phyloP scores from a whole-genome alignment of 2,797 vertebrate species.

The Dendrocincla tyrannina region DNA sequence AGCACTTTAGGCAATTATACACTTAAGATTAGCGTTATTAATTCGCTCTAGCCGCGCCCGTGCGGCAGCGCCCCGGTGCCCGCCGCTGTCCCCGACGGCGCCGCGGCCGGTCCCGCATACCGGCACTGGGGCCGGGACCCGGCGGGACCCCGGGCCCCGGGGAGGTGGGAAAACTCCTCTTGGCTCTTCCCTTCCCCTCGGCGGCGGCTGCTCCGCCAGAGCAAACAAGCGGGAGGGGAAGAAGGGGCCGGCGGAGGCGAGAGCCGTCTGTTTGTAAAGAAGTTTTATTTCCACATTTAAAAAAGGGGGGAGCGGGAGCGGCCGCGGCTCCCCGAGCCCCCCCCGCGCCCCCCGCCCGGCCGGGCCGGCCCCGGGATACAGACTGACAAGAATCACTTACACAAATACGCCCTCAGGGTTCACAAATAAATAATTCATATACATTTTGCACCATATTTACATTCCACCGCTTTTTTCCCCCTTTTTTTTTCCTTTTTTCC shows the following conservation, averaged over 20 bases:
- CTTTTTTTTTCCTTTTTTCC: background rate
- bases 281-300: conserved; percentile 95
- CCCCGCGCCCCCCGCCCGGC: conserved; percentile 42
- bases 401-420: conserved; percentile 79
- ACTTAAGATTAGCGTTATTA: conserved; percentile 82
- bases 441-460: conserved; percentile 91
- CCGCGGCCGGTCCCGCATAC: background rate
- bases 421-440: conserved; percentile 95
- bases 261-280: conserved; percentile 81
- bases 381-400: conserved; percentile 91
- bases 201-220: background rate
- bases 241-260: background rate
- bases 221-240: background rate
- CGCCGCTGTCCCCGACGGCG: background rate
- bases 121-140: background rate
- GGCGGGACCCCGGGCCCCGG: background rate
- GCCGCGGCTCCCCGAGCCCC: conserved; percentile 74
- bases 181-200: background rate
- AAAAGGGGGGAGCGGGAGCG: conserved; percentile 79
- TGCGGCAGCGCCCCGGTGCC: background rate
- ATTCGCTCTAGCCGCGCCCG: conserved; percentile 64
- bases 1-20: conserved; percentile 90
- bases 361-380: conserved; percentile 71
- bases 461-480: conserved; percentile 20
- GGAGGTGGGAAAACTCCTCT: background rate